Base-by-base conservation (phyloP, 2,888 invertebrate genomes). In the Rhimphoctona megacephalus region DNA sequence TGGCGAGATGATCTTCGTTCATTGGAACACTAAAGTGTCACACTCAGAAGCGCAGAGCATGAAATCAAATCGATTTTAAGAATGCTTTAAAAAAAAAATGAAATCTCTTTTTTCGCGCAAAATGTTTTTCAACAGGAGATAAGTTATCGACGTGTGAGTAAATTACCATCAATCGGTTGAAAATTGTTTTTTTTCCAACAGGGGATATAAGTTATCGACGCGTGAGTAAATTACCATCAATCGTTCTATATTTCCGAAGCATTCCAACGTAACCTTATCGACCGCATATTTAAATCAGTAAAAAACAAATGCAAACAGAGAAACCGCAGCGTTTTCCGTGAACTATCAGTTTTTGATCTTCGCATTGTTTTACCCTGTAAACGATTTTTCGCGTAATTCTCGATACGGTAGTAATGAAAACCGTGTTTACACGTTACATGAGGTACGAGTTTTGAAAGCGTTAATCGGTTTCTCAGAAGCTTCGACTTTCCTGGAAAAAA, bases 401-500 rank as follows among this genome's bases (percentile, higher is more conserved):
- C 14, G 17, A 30, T 61, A 61, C 61, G 6, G 61, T 30, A 61
- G 30, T 30, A 61, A 61, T 30, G 61, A 30, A 30, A 61, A 30
- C 25, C 25, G 14, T 57, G 25, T 57, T 57, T 57, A 57, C 5
- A 11, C 57, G 57, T 1, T 30, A 30, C 61, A 17, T 5, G 17
- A 30, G 61, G 61, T 30, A 61, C 7, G 57, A 61, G 25, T 30
- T 61, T 4, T 30, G 25, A 11, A 30, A 30, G 61, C 61, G 61
- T 61, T 61, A 61, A 17, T 30, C 61, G 14, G 61, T 61, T 57
- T 30, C 61, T 61, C 61, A 61, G 61, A 61, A 61, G 17, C 61
- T 17, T 25, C 30, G 30, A 61, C 17, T 17, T 61, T 61, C 30
- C 30, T 30, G 30, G 30, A 30, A 61, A 61, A 61, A 61, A 61